Conservation (phyloP, 2,888 invertebrate genomes). For the Drosophila ezoana region DNA sequence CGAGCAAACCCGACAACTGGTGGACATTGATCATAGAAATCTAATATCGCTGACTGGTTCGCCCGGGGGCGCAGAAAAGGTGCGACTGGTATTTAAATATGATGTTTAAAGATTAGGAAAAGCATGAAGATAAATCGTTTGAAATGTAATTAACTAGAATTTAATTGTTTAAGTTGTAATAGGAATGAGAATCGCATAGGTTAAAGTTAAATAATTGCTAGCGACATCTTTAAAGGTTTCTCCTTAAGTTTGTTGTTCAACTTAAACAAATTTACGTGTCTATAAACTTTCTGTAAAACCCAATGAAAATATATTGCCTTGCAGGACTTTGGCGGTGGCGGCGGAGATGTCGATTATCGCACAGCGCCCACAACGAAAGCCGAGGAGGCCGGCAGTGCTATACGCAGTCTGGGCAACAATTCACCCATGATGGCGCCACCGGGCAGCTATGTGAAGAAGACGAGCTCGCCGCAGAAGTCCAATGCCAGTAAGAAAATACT, state of each 20-base stretch:
- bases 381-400: slow-evolving; percentile 49
- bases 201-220: no score
- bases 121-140: no score
- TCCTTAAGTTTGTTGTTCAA: not conserved
- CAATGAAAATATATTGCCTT: slow-evolving; percentile 5
- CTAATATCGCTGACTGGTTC: slow-evolving; percentile 93
- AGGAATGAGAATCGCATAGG: no score
- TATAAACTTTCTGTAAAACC: slow-evolving; percentile 5
- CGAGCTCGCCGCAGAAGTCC: slow-evolving; percentile 78
- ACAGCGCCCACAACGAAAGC: slow-evolving; percentile 35
- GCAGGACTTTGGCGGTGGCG: slow-evolving; percentile 76
- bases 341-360: slow-evolving; percentile 82
- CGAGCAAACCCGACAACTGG: slow-evolving; percentile 85
- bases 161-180: no score
- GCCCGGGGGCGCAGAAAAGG: slow-evolving; percentile 84
- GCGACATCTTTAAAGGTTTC: not conserved
- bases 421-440: slow-evolving; percentile 74
- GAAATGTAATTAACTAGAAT: no score
- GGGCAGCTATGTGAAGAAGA: slow-evolving; percentile 49
- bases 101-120: no score
- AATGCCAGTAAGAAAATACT: slow-evolving; percentile 73
- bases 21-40: slow-evolving; percentile 93
- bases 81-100: slow-evolving; percentile 14
- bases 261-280: not conserved
- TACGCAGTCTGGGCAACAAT: slow-evolving; percentile 54